Evolutionary conservation across 2,888 invertebrate species (phyloP).

Genomic region (Xanthorhoe spadicearia): DNA sequence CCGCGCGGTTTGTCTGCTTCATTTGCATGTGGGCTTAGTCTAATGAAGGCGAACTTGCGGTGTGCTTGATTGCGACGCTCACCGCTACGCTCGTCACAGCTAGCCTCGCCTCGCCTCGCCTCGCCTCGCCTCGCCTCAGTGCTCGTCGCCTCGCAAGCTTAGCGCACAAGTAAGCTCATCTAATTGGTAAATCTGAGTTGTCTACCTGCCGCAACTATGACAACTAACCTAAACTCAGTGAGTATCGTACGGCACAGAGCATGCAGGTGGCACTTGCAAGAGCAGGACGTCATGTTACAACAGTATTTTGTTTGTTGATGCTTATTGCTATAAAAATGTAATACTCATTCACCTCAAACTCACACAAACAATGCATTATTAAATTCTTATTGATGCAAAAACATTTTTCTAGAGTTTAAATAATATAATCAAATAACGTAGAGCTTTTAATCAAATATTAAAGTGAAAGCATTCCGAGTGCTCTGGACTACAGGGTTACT

Average conservation of each 20-base stretch:
- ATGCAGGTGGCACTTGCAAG: background rate
- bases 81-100: background rate
- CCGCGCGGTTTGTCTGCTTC: constrained; percentile 1
- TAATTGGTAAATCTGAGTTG: background rate
- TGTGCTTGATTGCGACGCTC: background rate
- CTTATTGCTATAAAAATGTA: background rate
- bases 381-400: background rate
- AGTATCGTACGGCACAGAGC: background rate
- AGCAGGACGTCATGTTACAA: background rate
- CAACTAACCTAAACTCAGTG: background rate
- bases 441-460: background rate
- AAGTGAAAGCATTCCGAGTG: background rate
- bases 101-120: background rate
- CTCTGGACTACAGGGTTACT: background rate
- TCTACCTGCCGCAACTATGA: background rate
- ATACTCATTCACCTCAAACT: background rate
- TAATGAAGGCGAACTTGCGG: constrained; percentile 1
- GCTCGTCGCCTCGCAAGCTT: constrained; percentile 1
- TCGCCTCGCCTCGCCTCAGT: background rate
- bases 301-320: background rate
- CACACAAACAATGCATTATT: background rate
- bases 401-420: background rate
- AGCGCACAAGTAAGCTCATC: background rate
- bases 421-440: background rate
- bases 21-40: constrained; percentile 1